Conservation (phyloP, 2,113 vertebrate species). For the Dipodomys ordii region DNA sequence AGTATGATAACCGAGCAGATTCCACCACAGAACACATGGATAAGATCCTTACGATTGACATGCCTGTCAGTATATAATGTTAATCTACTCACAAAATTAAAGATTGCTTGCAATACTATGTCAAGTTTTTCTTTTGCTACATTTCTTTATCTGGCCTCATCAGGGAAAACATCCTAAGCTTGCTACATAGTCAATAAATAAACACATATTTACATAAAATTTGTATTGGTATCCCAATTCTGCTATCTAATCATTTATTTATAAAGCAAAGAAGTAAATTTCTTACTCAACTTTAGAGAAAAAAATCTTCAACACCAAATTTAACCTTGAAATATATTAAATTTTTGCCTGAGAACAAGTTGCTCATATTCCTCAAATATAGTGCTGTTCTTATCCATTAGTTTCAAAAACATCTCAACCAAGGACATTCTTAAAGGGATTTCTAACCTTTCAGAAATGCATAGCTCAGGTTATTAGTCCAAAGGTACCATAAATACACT, state of each 20-base stretch:
- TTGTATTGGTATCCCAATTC: neutral
- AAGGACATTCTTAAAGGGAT: slow-evolving; percentile 10
- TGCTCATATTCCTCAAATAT: slow-evolving; percentile 17
- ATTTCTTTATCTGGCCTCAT: neutral
- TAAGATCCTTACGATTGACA: neutral
- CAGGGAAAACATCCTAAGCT: neutral
- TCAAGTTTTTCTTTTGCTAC: neutral
- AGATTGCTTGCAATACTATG: neutral
- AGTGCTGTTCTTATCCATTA: slow-evolving; percentile 24
- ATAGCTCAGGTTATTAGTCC: slow-evolving; percentile 25
- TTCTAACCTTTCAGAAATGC: slow-evolving; percentile 32
- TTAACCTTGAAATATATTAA: slow-evolving; percentile 9
- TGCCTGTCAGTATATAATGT: neutral
- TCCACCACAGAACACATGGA: too few species aligned
- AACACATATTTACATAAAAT: neutral
- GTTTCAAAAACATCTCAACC: neutral
- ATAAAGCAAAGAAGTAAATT: neutral
- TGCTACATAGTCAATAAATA: neutral
- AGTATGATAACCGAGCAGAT: too few species aligned
- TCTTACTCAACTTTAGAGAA: neutral
- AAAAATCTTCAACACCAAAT: neutral
- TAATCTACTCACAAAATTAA: neutral
- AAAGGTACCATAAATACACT: neutral
- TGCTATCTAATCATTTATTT: neutral
- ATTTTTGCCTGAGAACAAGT: neutral